These are phyloP conservation scores for Aricia agestis DNA, from an alignment of 1,140 invertebrate genomes.

Conservation along the genomic window DNA sequence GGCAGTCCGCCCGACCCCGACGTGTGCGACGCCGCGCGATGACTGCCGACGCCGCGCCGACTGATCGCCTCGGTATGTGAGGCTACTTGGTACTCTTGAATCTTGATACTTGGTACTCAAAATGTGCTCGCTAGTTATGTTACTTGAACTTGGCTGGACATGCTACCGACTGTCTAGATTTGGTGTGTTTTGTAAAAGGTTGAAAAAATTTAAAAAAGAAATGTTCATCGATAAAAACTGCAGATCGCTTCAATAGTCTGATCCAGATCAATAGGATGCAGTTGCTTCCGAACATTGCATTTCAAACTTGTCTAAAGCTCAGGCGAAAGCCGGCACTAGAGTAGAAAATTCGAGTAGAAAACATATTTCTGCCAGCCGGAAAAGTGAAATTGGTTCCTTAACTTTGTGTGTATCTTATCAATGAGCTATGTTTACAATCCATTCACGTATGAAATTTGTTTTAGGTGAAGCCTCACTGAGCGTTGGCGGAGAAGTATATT, in stretches of 20 bases:
- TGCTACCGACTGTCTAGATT: too few relatives aligned
- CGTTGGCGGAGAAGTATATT: constrained; percentile 38
- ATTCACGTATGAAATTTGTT: constrained; percentile 7
- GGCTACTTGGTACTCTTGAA: background rate
- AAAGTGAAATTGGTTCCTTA: constrained; percentile 1
- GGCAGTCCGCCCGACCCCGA: constrained; percentile 80
- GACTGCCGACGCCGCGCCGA: constrained; percentile 69
- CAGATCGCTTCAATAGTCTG: too few relatives aligned
- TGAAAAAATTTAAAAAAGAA: too few relatives aligned
- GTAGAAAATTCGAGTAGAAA: background rate
- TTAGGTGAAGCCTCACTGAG: constrained; percentile 68
- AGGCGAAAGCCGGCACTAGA: too few relatives aligned
- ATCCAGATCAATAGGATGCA: background rate
- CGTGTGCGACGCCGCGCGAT: constrained; percentile 77
- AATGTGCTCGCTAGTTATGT: too few relatives aligned
- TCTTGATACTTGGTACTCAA: too few relatives aligned
- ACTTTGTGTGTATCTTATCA: constrained; percentile 2
- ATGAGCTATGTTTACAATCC: constrained; percentile 1
- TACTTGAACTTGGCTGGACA: background rate
- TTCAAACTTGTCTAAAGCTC: constrained; percentile 1
- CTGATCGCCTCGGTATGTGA: constrained; percentile 57
- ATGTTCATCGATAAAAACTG: too few relatives aligned
- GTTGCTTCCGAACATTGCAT: background rate
- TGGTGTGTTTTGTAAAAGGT: too few relatives aligned
- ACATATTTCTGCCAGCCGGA: background rate